Evolutionary conservation across 1,140 invertebrate genomes (phyloP), one percentile per base, ranked within the genome.

Genomic region (Drosophila ogumai): DNA sequence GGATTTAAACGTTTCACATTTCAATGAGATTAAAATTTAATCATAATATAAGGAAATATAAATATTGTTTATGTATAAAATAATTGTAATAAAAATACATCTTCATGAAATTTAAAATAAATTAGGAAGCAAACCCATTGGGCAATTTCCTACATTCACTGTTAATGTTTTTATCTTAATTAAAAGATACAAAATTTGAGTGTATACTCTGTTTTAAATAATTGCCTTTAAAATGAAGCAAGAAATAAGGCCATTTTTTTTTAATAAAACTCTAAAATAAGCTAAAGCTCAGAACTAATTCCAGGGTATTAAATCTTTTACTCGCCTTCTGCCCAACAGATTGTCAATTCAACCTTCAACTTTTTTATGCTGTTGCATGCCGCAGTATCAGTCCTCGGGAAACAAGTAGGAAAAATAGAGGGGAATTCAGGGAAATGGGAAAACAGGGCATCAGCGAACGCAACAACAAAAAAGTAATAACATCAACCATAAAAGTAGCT

Each of bases 401-500:
- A 34, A 15, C 44, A 32, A 31, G 61, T 25, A 60, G 66, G 25
- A 40, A 31, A 64, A 32, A 36, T 36, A 55, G n/a, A 55, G 36
- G 36, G 19, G 12, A 38, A 55, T 55, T 8, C 19, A 34, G 59
- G 28, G 60, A 60, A 59, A 66, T 63, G 38, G 44, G 25, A 74
- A 75, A 52, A 22, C 44, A 32, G 34, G 40, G 40, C 61, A 54
- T 58, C 43, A 72, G 44, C 6, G 19, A 32, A 49, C 40, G 31
- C 28, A 81, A 63, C 19, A 69, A 74, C 61, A 68, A 90, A 90
- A 87, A 79, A 79, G 85, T 88, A 90, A 88, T 88, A 88, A 90
- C 85, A 88, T 88, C 84, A 88, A 84, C 80, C 78, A 88, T 88
- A 88, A 88, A 90, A 88, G 85, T 88, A 90, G 85, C 85, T 85